Evolutionary conservation across 2,888 invertebrate species (phyloP).

Genomic region (Epirrita christyi): DNA sequence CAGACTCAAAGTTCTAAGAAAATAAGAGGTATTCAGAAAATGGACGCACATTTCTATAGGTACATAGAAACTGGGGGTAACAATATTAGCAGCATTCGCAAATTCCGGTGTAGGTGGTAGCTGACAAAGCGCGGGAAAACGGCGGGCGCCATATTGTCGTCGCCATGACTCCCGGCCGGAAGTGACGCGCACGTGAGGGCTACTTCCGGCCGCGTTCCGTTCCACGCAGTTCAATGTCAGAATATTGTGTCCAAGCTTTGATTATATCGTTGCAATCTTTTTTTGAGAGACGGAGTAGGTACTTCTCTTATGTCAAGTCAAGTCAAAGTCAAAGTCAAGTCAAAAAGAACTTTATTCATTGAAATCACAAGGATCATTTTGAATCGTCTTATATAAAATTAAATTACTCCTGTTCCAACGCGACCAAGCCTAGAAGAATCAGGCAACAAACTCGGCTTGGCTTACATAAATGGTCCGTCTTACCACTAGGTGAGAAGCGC

Average conservation of each 20-base stretch:
- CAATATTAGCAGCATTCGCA: constrained; percentile 44
- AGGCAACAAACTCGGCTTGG: too few relatives aligned
- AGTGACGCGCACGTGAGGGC: constrained; percentile 80
- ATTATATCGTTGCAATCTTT: constrained; percentile 46
- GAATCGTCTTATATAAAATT: too few relatives aligned
- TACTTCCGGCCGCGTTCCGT: constrained; percentile 78
- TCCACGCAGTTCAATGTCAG: constrained; percentile 79
- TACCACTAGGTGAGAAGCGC: too few relatives aligned
- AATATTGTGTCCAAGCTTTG: constrained; percentile 59
- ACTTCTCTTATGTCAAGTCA: too few relatives aligned
- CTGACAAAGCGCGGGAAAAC: constrained; percentile 68
- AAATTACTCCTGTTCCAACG: too few relatives aligned
- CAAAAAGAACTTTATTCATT: too few relatives aligned
- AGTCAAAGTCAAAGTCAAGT: too few relatives aligned
- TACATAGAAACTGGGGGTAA: constrained; percentile 44
- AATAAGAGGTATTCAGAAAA: constrained; percentile 8
- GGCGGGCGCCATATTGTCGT: constrained; percentile 77
- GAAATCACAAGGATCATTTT: too few relatives aligned
- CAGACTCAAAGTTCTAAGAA: not conserved
- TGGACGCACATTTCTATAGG: constrained; percentile 19
- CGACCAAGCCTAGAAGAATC: too few relatives aligned
- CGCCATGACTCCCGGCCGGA: constrained; percentile 77
- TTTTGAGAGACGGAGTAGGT: not conserved
- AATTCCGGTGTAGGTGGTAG: constrained; percentile 32
- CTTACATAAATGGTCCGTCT: too few relatives aligned